Base-by-base conservation (phyloP, 1,140 invertebrate species). In the Tribolium castaneum region DNA sequence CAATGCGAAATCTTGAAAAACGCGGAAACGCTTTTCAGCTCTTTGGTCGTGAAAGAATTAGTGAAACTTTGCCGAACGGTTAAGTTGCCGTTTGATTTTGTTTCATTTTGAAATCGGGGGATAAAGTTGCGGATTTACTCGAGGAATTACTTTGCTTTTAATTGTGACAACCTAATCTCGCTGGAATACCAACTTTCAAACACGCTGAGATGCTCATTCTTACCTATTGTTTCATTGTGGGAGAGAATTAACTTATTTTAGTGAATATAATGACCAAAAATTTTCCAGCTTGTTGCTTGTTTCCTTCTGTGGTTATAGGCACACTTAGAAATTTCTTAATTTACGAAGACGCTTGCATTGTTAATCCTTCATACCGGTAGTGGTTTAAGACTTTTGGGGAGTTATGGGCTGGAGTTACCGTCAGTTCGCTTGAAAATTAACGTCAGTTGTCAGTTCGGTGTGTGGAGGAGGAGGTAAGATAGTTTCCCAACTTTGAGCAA, bases 141-240 rank as follows among this genome's bases (percentile, higher is more conserved):
- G 59, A 35, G 12, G 59, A 66, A 66, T 66, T 66, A 66, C 59
- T 66, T 35, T 66, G 59, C 3, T 35, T 66, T 35, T 66, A 66
- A 66, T 66, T 66, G 59, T 66, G 30, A 66, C 59, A 66, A 35
- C 25, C 7, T 35, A 66, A 66, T 22, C 34, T 34, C 30, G 1
- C n/a, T n/a, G 25, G 30, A 66, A 35, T 66, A 14, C 10, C 59
- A 35, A 66, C 25, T 66, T 66, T 66, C 25, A 66, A 66, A 34
- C 56, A 30, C 12, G n/a, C 3, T 66, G 34, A 66, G 59, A 66
- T 66, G 3, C 12, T 66, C 30, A 35, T 25, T 62, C 56, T 34
- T 30, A 66, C 59, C 30, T 35, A 66, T 66, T 66, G 59, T 35
- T 66, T 66, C 30, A 22, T 19, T 25, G n/a, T 25, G 5, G 9